Evolutionary conservation across 2,797 vertebrate species (phyloP).

Genomic region (Dendrocincla tyrannina): DNA sequence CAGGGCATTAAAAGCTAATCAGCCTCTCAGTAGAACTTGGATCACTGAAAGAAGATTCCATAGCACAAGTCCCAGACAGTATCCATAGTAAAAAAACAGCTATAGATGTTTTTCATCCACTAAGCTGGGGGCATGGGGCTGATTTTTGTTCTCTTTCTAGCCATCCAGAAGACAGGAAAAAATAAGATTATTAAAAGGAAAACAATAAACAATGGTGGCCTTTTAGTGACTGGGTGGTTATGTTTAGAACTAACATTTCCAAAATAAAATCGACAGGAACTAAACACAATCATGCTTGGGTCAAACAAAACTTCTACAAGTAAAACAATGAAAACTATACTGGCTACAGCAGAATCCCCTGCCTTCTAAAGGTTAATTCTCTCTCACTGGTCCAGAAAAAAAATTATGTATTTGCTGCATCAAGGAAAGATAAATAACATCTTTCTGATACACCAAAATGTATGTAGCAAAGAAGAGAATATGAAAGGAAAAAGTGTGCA

Average conservation of each 20-base stretch:
- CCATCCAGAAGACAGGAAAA: constrained; percentile 29
- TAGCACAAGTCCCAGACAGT: background rate
- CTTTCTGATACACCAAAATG: constrained; percentile 44
- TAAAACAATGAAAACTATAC: constrained; percentile 14
- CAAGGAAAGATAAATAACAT: background rate
- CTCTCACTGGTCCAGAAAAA: background rate
- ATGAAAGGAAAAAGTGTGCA: background rate
- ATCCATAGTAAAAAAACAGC: background rate
- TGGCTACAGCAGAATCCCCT: background rate
- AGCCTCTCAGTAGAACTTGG: background rate
- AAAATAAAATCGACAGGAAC: constrained; percentile 73
- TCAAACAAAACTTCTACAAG: constrained; percentile 63
- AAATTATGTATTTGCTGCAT: background rate
- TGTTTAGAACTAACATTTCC: constrained; percentile 60
- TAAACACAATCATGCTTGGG: constrained; percentile 63
- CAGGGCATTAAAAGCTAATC: background rate
- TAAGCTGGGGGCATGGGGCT: background rate
- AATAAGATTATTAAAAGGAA: constrained; percentile 38
- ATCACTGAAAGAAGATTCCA: background rate
- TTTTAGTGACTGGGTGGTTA: constrained; percentile 42
- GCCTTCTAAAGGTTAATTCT: constrained; percentile 1
- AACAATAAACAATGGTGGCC: constrained; percentile 53
- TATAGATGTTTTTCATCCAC: background rate
- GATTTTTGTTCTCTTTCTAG: constrained; percentile 12
- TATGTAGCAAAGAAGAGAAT: constrained; percentile 20